Evolutionary conservation across 2,888 invertebrate genomes (phyloP).

Genomic region (Gymnoscelis rufifasciata): DNA sequence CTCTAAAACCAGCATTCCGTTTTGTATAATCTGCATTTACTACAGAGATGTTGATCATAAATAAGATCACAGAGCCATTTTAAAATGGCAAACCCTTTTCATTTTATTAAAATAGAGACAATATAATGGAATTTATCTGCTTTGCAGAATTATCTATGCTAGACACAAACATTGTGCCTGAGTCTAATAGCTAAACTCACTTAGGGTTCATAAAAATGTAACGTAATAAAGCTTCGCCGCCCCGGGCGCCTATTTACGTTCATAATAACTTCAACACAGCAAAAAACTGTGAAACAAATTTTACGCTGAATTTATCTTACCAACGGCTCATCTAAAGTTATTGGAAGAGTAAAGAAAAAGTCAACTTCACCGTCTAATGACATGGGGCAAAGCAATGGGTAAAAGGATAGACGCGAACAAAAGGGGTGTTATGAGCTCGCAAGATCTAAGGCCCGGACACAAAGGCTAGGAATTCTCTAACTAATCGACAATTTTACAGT

Average conservation of each 20-base stretch:
- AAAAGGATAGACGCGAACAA: slow-evolving; percentile 21
- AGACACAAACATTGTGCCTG: slow-evolving; percentile 23
- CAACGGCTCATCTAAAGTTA: slow-evolving; percentile 31
- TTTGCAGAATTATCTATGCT: slow-evolving; percentile 8
- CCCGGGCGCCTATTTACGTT: slow-evolving; percentile 24
- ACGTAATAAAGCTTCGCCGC: slow-evolving; percentile 24
- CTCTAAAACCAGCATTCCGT: background rate
- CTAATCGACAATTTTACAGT: background rate
- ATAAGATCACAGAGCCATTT: slow-evolving; percentile 6
- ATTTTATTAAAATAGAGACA: slow-evolving; percentile 1
- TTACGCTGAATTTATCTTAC: slow-evolving; percentile 29
- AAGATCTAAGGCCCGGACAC: slow-evolving; percentile 12
- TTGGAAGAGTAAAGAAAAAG: slow-evolving; percentile 30
- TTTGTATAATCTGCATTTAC: slow-evolving; percentile 1
- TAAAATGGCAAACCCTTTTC: slow-evolving; percentile 1
- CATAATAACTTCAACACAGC: slow-evolving; percentile 21
- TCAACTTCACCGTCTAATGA: slow-evolving; percentile 34
- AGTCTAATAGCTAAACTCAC: slow-evolving; percentile 27
- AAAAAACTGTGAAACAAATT: slow-evolving; percentile 25
- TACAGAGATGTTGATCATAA: slow-evolving; percentile 1
- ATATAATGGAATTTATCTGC: slow-evolving; percentile 5
- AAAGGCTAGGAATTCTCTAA: background rate
- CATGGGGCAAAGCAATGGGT: slow-evolving; percentile 29
- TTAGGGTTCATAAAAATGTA: slow-evolving; percentile 30
- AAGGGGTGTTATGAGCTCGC: slow-evolving; percentile 23